Base-by-base conservation (phyloP, 2,113 vertebrate species). In the Odocoileus virginianus region DNA sequence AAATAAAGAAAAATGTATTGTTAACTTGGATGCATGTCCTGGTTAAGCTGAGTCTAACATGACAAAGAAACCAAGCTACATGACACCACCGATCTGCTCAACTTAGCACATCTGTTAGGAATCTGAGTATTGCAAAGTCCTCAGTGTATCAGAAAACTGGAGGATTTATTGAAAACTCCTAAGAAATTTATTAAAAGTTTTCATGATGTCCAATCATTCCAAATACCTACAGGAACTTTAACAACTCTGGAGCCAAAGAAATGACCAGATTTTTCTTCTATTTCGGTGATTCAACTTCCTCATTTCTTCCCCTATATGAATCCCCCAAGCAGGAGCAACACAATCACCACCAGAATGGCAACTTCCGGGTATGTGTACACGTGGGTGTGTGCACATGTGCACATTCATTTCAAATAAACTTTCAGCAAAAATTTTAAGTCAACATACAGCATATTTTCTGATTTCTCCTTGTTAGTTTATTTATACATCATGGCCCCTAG, bases 11-110 rank as follows among this genome's bases (percentile, higher is more conserved):
- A 83, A 64, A 61, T 78, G 1, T 3, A 64, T 89, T 64, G 60
- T 74, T 95, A 97, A 91, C 60, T 55, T 86, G 76, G 40, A 85
- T 78, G 52, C 23, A 83, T 40, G 33, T 17, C 27, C 85, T 96
- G 19, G 2, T 95, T 28, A 50, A 86, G 33, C 23, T 55, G 86
- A 89, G 36, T 82, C 60, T 88, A 55, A 30, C 15, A 91, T 78
- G 16, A 60, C 27, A 28, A 91, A 86, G 30, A 36, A 67, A 28
- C 13, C 21, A 52, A 82, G 13, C 60, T 45, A 40, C 10, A 76
- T 45, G 6, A n/a, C n/a, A 55, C n/a, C 76, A 57, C 27, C 10
- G 11, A 43, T 85, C 7, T 64, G 9, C 3, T 33, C 52, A 90
- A 76, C 10, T 45, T 13, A 57, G 40, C 60, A 87, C 1, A 89